Base-by-base conservation (phyloP, 2,797 vertebrate species). In the Neosalanx taihuensis region DNA sequence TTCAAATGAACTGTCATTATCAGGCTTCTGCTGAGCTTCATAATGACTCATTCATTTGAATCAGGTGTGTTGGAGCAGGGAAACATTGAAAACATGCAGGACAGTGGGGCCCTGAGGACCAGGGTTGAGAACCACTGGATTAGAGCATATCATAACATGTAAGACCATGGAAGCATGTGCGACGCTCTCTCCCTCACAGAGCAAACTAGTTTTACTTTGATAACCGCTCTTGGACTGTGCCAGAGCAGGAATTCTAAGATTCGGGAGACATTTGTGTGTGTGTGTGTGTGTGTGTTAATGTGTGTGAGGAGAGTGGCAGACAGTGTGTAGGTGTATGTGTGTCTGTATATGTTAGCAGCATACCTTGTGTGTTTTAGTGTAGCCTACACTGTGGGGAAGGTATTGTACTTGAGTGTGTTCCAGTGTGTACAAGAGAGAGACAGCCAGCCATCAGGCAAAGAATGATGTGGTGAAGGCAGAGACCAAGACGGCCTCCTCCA, bases 321-420 rank as follows among this genome's bases (percentile, higher is more conserved):
- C 33, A 30, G 69, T 61, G 58, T 49, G 13, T 51, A 59, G 49
- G 35, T 70, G 69, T 31, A 29, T 31, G 59, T 35, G 51, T 12
- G 67, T 35, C 29, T 57, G 66, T 68, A 12, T 20, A 51, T 57
- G 46, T 41, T 41, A 41, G 37, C 12, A 41, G 12, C 12, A 41
- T 41, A 10, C 37, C 37, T 41, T 41, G 37, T 41, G 37, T 41
- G 7, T 35, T 35, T 35, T 35, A 41, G 37, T 12, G 1, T 10
- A 41, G 37, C 7, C 37, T 41, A 41, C 35, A 35, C 35, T 35
- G 37, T 41, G 30, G 20, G 7, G 13, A 35, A 10, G 33, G 33
- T 41, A 10, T 41, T 41, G 37, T 41, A 41, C 37, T 41, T 9
- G 37, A 12, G 9, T 46, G 56, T 59, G 67, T 30, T 9, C 29